Evolutionary conservation across 2,888 invertebrate species (phyloP).

Genomic region (Agrochola lychnidis): DNA sequence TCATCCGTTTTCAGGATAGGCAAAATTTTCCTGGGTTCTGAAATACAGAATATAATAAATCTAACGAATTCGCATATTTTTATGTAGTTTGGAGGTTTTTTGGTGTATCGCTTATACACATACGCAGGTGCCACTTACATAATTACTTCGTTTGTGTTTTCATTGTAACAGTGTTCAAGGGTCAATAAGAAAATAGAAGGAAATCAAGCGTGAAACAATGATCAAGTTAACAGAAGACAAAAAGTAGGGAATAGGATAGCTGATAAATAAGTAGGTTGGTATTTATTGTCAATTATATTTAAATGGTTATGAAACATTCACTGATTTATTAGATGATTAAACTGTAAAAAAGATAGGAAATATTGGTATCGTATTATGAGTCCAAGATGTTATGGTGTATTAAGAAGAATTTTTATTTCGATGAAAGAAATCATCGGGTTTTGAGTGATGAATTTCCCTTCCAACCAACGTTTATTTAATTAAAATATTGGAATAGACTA

Average conservation of each 20-base stretch:
- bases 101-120: conserved; percentile 40
- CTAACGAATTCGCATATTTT: conserved; percentile 27
- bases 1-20: conserved; percentile 98
- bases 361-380: conserved; percentile 42
- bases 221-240: conserved; percentile 73
- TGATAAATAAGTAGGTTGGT: conserved; percentile 57
- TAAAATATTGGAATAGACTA: conserved; percentile 47
- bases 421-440: conserved; percentile 43
- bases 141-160: conserved; percentile 73
- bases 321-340: conserved; percentile 60
- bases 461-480: conserved; percentile 48
- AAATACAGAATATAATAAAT: conserved; percentile 70
- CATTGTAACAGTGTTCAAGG: conserved; percentile 76
- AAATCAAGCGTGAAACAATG: conserved; percentile 80
- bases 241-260: conserved; percentile 59
- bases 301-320: conserved; percentile 55
- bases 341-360: conserved; percentile 38
- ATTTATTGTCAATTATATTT: conserved; percentile 42
- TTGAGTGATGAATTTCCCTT: conserved; percentile 45
- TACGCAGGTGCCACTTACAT: conserved; percentile 71
- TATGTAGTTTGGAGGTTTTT: conserved; percentile 23
- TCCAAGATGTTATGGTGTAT: conserved; percentile 51
- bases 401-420: conserved; percentile 33
- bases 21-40: conserved; percentile 97
- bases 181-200: conserved; percentile 73